phyloP scores from a whole-genome alignment of 2,797 vertebrate genomes.

The Emydoidea blandingii region DNA sequence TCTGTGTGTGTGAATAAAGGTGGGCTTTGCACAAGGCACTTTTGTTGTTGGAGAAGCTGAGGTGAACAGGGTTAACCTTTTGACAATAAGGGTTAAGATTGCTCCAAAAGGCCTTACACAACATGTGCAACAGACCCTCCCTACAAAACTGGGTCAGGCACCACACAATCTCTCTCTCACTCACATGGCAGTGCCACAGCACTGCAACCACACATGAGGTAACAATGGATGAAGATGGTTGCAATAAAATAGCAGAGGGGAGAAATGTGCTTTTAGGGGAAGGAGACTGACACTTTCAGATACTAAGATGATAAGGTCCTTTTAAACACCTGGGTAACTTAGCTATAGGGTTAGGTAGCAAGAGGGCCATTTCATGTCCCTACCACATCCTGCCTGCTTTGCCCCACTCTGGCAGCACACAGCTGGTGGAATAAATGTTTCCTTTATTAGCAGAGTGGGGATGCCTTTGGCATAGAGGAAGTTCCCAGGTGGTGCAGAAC shows the following conservation, averaged over 20 bases:
- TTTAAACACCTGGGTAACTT: not conserved
- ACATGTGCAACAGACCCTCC: not conserved
- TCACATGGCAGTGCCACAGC: too few relatives aligned
- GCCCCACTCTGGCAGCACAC: not conserved
- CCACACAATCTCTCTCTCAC: not conserved
- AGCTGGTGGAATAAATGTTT: not conserved
- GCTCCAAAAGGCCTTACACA: not conserved
- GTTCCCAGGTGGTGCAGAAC: not conserved
- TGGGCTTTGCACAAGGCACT: not conserved
- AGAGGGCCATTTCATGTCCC: not conserved
- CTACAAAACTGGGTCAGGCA: not conserved
- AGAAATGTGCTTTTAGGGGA: not conserved
- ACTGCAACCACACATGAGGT: accelerated
- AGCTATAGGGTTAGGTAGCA: not conserved
- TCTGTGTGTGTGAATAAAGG: not conserved
- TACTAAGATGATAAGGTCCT: accelerated
- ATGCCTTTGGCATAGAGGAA: not conserved
- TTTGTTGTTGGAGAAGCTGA: slow-evolving; percentile 4
- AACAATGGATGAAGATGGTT: not conserved
- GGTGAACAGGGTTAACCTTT: not conserved
- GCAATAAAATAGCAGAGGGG: not conserved
- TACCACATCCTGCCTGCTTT: not conserved
- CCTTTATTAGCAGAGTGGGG: not conserved
- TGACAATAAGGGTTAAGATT: not conserved
- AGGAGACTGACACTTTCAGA: not conserved